A percentile compares a stretch with the other conserved stretches of the same genome.
Conservation (phyloP, 2,888 invertebrate species). For the Ecdyonurus torrentis region DNA sequence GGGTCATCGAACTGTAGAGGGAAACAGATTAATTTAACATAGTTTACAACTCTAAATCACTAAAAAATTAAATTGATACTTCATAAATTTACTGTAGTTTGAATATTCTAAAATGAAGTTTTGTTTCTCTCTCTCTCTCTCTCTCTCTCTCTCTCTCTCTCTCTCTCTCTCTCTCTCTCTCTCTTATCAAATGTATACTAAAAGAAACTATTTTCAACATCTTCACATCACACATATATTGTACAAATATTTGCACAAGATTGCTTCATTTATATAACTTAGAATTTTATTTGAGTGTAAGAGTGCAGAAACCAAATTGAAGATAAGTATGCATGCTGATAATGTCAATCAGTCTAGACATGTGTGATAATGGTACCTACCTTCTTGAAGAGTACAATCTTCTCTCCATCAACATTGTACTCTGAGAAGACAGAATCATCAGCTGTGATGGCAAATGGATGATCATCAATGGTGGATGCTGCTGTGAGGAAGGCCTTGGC, state of each 20-base stretch:
- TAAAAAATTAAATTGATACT: constrained; percentile 3
- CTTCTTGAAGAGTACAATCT: constrained; percentile 81
- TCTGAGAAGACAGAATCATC: constrained; percentile 63
- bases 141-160: no score
- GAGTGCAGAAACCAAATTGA: no score
- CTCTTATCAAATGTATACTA: no score
- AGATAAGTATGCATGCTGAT: no score
- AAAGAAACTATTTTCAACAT: no score
- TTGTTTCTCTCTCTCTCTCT: no score
- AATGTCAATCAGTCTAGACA: background rate
- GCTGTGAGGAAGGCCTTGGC: constrained; percentile 73
- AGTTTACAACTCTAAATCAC: background rate
- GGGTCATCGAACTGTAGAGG: constrained; percentile 66
- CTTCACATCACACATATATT: no score
- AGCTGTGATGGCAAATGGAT: constrained; percentile 72
- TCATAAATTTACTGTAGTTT: no score
- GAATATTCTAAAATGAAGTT: constrained; percentile 6
- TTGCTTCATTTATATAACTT: no score
- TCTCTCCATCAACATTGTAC: constrained; percentile 60
- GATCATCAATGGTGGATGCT: constrained; percentile 69
- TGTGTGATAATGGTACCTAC: constrained; percentile 32
- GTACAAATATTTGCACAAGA: no score
- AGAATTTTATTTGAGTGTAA: no score
- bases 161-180: no score
- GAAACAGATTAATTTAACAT: background rate